phyloP scores from a whole-genome alignment of 2,113 vertebrate species.

The Saccopteryx bilineata region DNA sequence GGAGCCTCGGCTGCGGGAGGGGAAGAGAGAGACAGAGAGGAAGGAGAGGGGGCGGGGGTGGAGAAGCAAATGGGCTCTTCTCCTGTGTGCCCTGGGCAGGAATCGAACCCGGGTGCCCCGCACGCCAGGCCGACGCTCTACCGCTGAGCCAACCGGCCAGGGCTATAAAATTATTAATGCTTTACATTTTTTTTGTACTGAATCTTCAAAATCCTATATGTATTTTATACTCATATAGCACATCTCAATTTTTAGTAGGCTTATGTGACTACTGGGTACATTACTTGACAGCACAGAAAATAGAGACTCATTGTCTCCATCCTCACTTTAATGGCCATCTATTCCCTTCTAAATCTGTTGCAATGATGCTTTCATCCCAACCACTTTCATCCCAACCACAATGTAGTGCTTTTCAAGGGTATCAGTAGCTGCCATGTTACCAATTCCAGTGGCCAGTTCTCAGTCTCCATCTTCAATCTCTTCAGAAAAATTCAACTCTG shows the following conservation, averaged over 20 bases:
- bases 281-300: not conserved
- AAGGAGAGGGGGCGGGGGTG: too few species aligned
- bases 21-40: too few species aligned
- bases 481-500: conserved; percentile 6
- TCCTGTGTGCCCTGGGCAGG: too few species aligned
- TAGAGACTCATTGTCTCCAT: not conserved
- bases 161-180: not conserved
- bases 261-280: not conserved
- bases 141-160: too few species aligned
- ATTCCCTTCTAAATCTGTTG: not conserved
- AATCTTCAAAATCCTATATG: conserved; percentile 13
- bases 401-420: not conserved
- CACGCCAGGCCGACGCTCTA: too few species aligned
- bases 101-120: too few species aligned
- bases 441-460: not conserved
- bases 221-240: not conserved
- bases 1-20: too few species aligned
- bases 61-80: too few species aligned
- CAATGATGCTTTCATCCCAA: not conserved
- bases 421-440: not conserved
- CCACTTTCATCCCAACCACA: not conserved
- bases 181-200: not conserved
- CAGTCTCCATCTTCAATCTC: not conserved
- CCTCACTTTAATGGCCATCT: not conserved
- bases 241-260: not conserved